Percentiles rank a stretch among this genome's conserved stretches.
Evolutionary conservation across 2,797 vertebrate species (phyloP).

Genomic region (Sorex maritimensis): DNA sequence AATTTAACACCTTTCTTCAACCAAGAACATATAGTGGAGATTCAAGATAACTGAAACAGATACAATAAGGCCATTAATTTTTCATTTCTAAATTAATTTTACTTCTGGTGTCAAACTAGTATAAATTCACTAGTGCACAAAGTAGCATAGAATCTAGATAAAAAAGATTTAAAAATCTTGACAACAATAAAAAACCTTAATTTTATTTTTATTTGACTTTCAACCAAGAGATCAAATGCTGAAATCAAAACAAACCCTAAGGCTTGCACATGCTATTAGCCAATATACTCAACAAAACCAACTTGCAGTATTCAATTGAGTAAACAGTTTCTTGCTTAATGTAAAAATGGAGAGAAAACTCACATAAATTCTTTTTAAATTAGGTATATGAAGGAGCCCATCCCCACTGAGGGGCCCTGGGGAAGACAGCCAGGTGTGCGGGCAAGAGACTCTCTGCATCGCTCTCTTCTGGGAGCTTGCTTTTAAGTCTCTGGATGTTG

Average conservation of each 20-base stretch:
- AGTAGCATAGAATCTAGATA: not conserved
- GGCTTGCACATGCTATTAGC: not conserved
- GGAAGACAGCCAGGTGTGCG: no score
- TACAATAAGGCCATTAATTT: constrained; percentile 63
- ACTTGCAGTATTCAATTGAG: constrained; percentile 65
- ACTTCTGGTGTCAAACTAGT: constrained; percentile 54
- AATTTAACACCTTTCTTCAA: no score
- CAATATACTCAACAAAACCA: not conserved
- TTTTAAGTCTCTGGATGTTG: no score
- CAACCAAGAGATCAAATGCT: constrained; percentile 70
- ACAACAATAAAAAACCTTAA: constrained; percentile 47
- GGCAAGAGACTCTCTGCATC: no score
- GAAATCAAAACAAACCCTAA: constrained; percentile 80
- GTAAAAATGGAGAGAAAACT: not conserved
- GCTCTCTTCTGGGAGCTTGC: no score
- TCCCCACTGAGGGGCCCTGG: no score
- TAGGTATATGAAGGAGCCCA: not conserved
- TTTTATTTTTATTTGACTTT: constrained; percentile 78
- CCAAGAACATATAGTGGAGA: no score
- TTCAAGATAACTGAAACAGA: no score
- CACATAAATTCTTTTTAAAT: constrained; percentile 26
- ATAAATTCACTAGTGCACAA: constrained; percentile 61
- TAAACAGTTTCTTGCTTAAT: not conserved
- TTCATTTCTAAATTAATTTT: constrained; percentile 72
- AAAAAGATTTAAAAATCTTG: constrained; percentile 58